Evolutionary conservation across 2,113 vertebrate genomes (phyloP).

Genomic region (Heliornis fulica): DNA sequence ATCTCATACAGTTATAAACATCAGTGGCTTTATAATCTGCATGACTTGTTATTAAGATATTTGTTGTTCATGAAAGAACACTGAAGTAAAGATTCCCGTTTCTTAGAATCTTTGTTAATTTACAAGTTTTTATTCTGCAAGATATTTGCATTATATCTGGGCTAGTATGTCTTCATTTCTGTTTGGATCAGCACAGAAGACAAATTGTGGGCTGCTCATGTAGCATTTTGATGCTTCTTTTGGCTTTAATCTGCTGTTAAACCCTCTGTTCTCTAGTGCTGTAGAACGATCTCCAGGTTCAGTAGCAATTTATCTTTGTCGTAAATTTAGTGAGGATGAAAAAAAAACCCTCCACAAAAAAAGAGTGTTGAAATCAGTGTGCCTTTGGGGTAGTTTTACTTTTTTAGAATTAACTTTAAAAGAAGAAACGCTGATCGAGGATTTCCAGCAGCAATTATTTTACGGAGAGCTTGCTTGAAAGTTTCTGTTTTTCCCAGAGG

Average conservation of each 20-base stretch:
- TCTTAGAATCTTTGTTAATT: background rate
- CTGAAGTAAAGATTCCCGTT: background rate
- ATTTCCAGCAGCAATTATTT: background rate
- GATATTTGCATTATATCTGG: background rate
- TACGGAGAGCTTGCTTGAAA: background rate
- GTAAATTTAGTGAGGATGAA: background rate
- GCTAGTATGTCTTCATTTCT: background rate
- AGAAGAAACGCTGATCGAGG: background rate
- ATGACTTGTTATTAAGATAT: background rate
- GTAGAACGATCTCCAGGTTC: background rate
- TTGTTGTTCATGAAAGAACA: background rate
- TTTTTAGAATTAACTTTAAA: background rate
- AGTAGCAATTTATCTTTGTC: background rate
- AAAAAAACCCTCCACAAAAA: background rate
- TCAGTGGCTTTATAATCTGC: background rate
- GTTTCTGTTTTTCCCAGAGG: background rate
- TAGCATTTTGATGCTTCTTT: background rate
- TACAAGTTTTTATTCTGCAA: background rate
- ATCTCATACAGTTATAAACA: background rate
- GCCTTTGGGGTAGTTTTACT: background rate
- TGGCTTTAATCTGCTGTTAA: background rate
- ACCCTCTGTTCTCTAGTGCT: background rate
- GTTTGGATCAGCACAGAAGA: background rate
- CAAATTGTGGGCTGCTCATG: background rate
- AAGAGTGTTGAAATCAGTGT: background rate